Conservation (phyloP, 2,888 invertebrate species). For the Drosophila neutralis region DNA sequence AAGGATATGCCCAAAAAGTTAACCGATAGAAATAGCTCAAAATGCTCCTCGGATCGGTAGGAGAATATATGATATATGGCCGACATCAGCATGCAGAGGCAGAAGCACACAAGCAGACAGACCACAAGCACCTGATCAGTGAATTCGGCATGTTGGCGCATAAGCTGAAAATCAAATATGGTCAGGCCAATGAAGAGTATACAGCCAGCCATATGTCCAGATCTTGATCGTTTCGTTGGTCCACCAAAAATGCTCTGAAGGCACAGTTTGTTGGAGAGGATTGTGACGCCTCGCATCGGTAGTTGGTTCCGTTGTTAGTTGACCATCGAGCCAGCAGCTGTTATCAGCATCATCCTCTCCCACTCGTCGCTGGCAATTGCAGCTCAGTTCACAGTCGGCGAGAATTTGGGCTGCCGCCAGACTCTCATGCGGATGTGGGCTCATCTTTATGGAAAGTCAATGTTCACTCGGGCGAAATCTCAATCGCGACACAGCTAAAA, state of each 20-base stretch:
- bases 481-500: too few relatives aligned
- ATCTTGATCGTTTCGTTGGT: constrained; percentile 99
- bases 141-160: constrained; percentile 91
- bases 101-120: constrained; percentile 92
- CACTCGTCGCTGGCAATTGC: constrained; percentile 29
- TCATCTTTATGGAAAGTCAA: constrained; percentile 36
- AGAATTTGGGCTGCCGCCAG: constrained; percentile 34
- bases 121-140: constrained; percentile 94
- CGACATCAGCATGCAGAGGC: constrained; percentile 97
- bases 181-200: constrained; percentile 93
- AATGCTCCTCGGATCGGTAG: constrained; percentile 94
- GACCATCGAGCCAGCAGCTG: constrained; percentile 71
- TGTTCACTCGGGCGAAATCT: too few relatives aligned
- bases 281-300: too few relatives aligned
- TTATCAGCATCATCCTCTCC: constrained; percentile 37
- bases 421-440: constrained; percentile 65
- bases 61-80: constrained; percentile 98
- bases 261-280: constrained; percentile 92
- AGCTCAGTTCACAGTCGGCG: constrained; percentile 53
- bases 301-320: constrained; percentile 49
- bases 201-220: constrained; percentile 97
- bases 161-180: constrained; percentile 92
- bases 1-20: constrained; percentile 97
- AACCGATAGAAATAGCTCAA: constrained; percentile 93
- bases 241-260: constrained; percentile 97